Evolutionary conservation across 1,140 invertebrate genomes (phyloP).

Genomic region (Linepithema humile): DNA sequence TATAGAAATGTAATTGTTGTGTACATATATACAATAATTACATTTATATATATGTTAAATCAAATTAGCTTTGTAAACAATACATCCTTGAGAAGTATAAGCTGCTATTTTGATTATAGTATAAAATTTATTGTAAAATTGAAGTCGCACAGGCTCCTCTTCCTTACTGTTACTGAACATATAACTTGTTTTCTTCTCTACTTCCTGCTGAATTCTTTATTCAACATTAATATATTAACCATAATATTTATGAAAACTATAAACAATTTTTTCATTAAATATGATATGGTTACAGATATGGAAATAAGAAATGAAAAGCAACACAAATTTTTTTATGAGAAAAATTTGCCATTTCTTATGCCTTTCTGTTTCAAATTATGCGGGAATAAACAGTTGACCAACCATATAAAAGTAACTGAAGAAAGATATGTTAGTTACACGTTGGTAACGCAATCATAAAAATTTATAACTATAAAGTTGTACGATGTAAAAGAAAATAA

Average conservation of each 20-base stretch:
- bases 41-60: conserved; percentile 41
- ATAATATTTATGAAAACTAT: neutral
- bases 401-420: too few species aligned
- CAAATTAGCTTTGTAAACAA: conserved; percentile 40
- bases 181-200: neutral
- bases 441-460: too few species aligned
- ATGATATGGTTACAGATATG: neutral
- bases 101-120: conserved; percentile 46
- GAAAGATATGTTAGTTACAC: too few species aligned
- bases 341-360: too few species aligned
- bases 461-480: too few species aligned
- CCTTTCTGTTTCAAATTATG: too few species aligned
- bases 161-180: neutral
- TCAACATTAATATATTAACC: conserved; percentile 21
- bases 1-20: conserved; percentile 28
- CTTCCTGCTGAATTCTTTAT: too few species aligned
- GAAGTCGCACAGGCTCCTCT: neutral
- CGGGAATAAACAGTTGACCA: too few species aligned
- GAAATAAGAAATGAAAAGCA: neutral
- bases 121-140: conserved; percentile 40
- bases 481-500: too few species aligned
- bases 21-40: conserved; percentile 32
- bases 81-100: conserved; percentile 48
- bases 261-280: neutral
- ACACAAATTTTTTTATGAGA: too few species aligned